A percentile compares a stretch with the other conserved stretches of the same genome.
These are phyloP conservation scores for Therioaphis trifolii DNA, from an alignment of 2,888 invertebrate genomes.

Conservation along the genomic window DNA sequence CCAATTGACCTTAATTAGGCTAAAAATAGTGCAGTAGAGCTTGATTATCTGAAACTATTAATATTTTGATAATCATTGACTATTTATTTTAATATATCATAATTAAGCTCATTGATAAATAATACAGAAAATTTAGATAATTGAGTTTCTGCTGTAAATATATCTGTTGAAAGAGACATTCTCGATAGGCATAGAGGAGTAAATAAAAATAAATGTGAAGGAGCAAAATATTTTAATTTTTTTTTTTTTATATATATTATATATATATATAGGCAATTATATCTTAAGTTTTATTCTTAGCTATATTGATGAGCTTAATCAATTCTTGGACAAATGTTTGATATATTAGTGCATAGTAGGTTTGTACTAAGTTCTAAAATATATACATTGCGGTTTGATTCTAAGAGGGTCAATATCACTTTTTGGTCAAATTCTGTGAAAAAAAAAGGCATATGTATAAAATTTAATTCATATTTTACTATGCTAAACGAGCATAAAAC, in stretches of 20 bases:
- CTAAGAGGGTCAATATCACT: too few species aligned
- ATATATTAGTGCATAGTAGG: background rate
- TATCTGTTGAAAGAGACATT: conserved; percentile 62
- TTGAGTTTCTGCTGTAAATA: conserved; percentile 54
- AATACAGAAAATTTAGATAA: conserved; percentile 32
- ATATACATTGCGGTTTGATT: too few species aligned
- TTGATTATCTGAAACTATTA: conserved; percentile 49
- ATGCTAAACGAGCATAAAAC: too few species aligned
- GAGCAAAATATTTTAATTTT: conserved; percentile 57
- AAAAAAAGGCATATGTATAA: too few species aligned
- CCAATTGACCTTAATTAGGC: conserved; percentile 60
- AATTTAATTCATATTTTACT: too few species aligned
- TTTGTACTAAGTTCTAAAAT: too few species aligned
- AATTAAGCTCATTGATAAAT: background rate
- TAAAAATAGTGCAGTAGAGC: conserved; percentile 32
- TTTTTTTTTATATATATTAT: conserved; percentile 12
- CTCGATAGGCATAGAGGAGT: conserved; percentile 62
- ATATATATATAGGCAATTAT: conserved; percentile 13
- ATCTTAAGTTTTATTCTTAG: conserved; percentile 49
- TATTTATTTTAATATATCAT: background rate
- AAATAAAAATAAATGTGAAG: conserved; percentile 57
- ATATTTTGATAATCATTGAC: conserved; percentile 10
- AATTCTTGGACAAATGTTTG: conserved; percentile 42
- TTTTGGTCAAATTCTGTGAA: too few species aligned
- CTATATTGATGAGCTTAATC: conserved; percentile 58